These are phyloP conservation scores for Nudaria mundana DNA, from an alignment of 2,888 invertebrate genomes.

Conservation along the genomic window DNA sequence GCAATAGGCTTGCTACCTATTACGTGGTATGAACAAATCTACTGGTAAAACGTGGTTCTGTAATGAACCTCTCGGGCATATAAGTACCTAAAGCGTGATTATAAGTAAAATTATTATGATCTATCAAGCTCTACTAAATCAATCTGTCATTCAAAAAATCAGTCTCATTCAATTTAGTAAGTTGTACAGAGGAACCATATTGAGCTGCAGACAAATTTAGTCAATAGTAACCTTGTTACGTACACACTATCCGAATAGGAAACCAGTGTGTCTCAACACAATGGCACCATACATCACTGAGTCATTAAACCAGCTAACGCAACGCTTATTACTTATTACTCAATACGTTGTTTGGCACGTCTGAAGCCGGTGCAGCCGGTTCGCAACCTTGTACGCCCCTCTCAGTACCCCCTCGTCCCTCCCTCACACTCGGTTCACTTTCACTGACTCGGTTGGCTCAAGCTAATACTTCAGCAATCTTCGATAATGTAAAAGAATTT, in stretches of 20 bases:
- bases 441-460: constrained; percentile 56
- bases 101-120: no score
- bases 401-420: constrained; percentile 19
- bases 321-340: constrained; percentile 72
- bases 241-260: constrained; percentile 33
- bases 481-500: constrained; percentile 38
- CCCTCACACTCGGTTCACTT: constrained; percentile 58
- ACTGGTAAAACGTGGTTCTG: no score
- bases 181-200: background rate
- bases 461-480: constrained; percentile 47
- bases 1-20: no score
- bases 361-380: constrained; percentile 63
- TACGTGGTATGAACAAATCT: no score
- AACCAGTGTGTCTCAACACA: constrained; percentile 41
- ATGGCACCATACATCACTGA: constrained; percentile 59
- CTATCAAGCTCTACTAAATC: no score
- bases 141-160: no score
- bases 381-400: constrained; percentile 68
- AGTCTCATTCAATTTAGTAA: no score
- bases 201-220: background rate
- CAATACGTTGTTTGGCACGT: constrained; percentile 70
- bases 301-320: constrained; percentile 61
- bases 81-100: no score
- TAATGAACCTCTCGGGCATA: no score
- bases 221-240: constrained; percentile 30